Percentiles rank a stretch among this genome's conserved stretches.
Conservation (phyloP, 2,888 invertebrate species). For the Mantis religiosa region DNA sequence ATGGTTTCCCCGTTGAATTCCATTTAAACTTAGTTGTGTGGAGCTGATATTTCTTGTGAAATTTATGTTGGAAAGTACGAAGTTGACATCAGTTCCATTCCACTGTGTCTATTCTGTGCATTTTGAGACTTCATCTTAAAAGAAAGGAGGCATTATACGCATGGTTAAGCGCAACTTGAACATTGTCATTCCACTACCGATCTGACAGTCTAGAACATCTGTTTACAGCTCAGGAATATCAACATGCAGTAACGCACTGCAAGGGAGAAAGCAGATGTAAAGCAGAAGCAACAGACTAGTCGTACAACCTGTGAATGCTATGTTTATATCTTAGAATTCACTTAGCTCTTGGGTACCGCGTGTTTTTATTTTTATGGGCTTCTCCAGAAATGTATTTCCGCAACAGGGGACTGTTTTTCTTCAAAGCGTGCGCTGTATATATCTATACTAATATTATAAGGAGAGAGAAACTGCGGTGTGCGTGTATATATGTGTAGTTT, state of each 20-base stretch:
- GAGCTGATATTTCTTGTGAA: no score
- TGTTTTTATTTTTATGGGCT: background rate
- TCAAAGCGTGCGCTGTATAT: background rate
- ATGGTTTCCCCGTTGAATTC: no score
- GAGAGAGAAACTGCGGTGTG: no score
- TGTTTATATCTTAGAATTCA: background rate
- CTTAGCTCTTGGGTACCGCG: background rate
- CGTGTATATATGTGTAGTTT: no score
- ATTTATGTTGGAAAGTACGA: no score
- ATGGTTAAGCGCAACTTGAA: background rate
- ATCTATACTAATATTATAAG: no score
- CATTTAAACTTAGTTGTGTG: no score
- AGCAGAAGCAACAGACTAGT: background rate
- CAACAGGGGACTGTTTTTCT: background rate
- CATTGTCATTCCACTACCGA: background rate
- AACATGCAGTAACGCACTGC: background rate
- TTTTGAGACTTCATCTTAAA: background rate
- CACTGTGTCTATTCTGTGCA: no score
- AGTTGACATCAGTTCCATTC: no score
- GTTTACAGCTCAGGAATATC: background rate
- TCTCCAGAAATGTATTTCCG: background rate
- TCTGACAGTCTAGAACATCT: background rate
- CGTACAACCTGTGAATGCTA: background rate
- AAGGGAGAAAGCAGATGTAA: background rate
- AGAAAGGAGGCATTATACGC: background rate